These are phyloP conservation scores for Zosterops borbonicus DNA, from an alignment of 2,113 vertebrate genomes.

Conservation along the genomic window DNA sequence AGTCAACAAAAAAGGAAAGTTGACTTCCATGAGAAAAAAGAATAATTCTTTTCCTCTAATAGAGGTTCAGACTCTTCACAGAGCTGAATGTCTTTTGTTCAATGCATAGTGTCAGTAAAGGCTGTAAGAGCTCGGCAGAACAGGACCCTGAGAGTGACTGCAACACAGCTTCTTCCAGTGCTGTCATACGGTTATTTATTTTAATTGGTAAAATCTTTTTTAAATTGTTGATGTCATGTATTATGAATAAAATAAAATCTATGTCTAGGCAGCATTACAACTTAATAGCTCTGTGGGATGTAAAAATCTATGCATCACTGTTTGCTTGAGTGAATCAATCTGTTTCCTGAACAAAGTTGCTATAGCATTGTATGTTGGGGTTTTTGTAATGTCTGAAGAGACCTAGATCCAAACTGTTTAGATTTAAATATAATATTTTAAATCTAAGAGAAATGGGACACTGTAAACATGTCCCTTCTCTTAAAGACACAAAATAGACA, in stretches of 20 bases:
- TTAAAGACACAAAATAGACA: conserved; percentile 17
- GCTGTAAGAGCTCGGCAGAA: background rate
- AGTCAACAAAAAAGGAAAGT: background rate
- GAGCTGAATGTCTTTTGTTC: background rate
- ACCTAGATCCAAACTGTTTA: conserved; percentile 53
- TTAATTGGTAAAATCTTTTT: conserved; percentile 19
- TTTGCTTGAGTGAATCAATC: conserved; percentile 39
- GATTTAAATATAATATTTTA: conserved; percentile 58
- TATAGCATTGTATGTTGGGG: background rate
- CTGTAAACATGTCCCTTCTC: conserved; percentile 4
- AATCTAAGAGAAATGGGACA: conserved; percentile 19
- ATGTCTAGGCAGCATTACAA: background rate
- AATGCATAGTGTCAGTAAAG: background rate
- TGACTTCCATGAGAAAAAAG: background rate
- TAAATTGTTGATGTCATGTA: conserved; percentile 4
- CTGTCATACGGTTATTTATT: background rate
- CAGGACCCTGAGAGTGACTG: background rate
- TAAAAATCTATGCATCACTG: conserved; percentile 13
- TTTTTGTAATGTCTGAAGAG: conserved; percentile 40
- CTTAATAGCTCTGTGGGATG: conserved; percentile 37
- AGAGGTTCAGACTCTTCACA: background rate
- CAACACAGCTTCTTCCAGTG: background rate
- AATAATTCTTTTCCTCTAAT: background rate
- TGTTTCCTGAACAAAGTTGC: conserved; percentile 28
- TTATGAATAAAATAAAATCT: conserved; percentile 59